Evolutionary conservation across 2,113 vertebrate species (phyloP), one percentile per base, ranked within the genome.

Genomic region (Pipa parva): DNA sequence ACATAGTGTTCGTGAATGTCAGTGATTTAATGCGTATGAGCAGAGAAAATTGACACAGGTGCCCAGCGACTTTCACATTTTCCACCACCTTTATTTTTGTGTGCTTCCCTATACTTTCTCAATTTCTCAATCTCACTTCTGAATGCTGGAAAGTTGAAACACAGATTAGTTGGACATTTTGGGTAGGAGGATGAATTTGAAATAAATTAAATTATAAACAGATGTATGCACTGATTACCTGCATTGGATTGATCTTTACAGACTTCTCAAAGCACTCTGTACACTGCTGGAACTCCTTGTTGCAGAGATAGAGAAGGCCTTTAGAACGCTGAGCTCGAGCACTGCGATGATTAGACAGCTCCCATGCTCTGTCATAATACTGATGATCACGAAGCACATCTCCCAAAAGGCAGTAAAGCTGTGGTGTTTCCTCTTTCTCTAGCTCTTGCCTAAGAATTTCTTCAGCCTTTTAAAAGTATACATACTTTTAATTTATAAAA

Each of bases 281-380:
- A 0, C 97, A 95, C 50, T 92, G 78, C 74, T 76, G 80, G 72
- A 97, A 88, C 59, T 97, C 88, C 72, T 74, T 88, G 80, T 83
- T 84, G 4, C 80, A 90, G 49, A 99, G 93, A 57, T 97, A 87
- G 3, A 98, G 89, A 59, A 99, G 90, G 18, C 92, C 97, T 77
- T 93, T 97, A 78, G 92, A 98, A 51, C 94, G 92, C 79, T 97
- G 95, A 28, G 96, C 91, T 0, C 96, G 88, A 24, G 95, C 92
- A 0, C 96, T 99, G 70, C 91, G 89, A n/a, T 81, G 81, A 10
- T 63, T 76, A 0, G 97, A 99, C 63, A 99, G 74, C 74, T 97
- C 92, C 97, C 97, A 99, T 5, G 97, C 95, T 58, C 76, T 90
- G 65, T 98, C 91, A 0, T 97, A 99, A 72, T 84, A 93, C 63